A percentile compares a stretch with the other conserved stretches of the same genome.
phyloP scores from a whole-genome alignment of 2,888 invertebrate species.

The Drosophila neotestacea region DNA sequence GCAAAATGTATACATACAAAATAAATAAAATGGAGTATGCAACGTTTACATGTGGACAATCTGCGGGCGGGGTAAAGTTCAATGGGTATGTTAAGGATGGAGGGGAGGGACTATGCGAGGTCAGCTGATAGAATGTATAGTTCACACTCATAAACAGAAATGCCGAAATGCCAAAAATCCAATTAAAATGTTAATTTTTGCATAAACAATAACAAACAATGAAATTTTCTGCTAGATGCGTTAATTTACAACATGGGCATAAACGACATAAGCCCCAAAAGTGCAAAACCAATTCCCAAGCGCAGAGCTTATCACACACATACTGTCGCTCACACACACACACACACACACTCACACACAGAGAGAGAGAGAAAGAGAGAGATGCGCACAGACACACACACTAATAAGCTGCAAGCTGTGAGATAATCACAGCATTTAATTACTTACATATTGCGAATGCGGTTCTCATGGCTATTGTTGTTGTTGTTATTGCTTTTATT shows the following conservation, averaged over 20 bases:
- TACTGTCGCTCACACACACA: background rate
- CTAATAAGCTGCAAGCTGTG: conserved; percentile 31
- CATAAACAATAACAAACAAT: conserved; percentile 59
- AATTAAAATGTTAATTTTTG: conserved; percentile 74
- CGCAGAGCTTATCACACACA: background rate
- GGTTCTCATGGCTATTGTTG: conserved; percentile 30
- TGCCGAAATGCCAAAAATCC: conserved; percentile 50
- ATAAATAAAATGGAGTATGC: conserved; percentile 30
- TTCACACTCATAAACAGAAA: conserved; percentile 15
- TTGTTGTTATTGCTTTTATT: conserved; percentile 13
- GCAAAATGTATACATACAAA: conserved; percentile 22
- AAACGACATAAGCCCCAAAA: conserved; percentile 28
- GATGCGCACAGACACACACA: conserved; percentile 1
- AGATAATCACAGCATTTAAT: conserved; percentile 65
- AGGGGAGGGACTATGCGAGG: background rate
- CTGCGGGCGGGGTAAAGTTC: background rate
- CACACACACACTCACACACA: background rate
- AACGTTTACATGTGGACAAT: conserved; percentile 6
- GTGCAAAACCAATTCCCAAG: conserved; percentile 25
- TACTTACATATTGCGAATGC: conserved; percentile 49
- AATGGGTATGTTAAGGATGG: background rate
- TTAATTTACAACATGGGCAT: conserved; percentile 50
- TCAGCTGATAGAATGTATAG: background rate
- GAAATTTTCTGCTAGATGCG: conserved; percentile 48
- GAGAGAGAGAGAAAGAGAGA: background rate